A percentile compares a stretch with the other conserved stretches of the same genome.
These are phyloP conservation scores for Callyntrura guangdongensis DNA, from an alignment of 2,888 invertebrate species.

Conservation along the genomic window DNA sequence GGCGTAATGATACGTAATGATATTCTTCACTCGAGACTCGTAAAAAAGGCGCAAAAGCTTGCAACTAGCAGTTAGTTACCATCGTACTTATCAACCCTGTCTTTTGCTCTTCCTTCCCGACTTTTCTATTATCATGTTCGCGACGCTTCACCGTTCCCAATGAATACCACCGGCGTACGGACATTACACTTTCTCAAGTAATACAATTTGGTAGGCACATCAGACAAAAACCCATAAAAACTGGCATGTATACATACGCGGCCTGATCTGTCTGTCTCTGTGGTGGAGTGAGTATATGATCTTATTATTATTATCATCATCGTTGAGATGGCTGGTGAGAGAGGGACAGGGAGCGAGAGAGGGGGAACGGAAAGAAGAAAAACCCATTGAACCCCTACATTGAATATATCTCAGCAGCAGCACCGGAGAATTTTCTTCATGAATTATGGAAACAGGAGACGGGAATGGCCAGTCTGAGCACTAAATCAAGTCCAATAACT, in stretches of 20 bases:
- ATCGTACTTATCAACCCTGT: not conserved
- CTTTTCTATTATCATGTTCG: conserved; percentile 14
- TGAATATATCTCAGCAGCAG: conserved; percentile 34
- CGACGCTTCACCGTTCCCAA: not conserved
- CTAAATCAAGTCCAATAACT: conserved; percentile 81
- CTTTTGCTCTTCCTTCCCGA: conserved; percentile 1
- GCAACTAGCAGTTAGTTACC: not conserved
- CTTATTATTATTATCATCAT: conserved; percentile 35
- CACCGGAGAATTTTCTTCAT: conserved; percentile 63
- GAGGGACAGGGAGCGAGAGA: conserved; percentile 26
- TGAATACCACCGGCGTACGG: not conserved
- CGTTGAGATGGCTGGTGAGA: conserved; percentile 8
- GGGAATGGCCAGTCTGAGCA: conserved; percentile 76
- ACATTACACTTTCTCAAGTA: not conserved
- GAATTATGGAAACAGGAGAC: conserved; percentile 79
- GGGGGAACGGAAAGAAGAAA: not conserved
- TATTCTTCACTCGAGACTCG: conserved; percentile 72
- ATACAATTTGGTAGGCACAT: conserved; percentile 4
- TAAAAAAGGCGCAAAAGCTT: conserved; percentile 68
- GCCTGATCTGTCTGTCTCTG: not conserved
- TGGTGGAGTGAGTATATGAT: conserved; percentile 9
- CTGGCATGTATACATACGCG: conserved; percentile 1
- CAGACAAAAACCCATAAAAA: conserved; percentile 37
- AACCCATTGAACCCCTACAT: conserved; percentile 32
- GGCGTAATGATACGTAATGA: conserved; percentile 22